A percentile compares a stretch with the other conserved stretches of the same genome.
Evolutionary conservation across 2,113 vertebrate species (phyloP).

Genomic region (Mastomys coucha): DNA sequence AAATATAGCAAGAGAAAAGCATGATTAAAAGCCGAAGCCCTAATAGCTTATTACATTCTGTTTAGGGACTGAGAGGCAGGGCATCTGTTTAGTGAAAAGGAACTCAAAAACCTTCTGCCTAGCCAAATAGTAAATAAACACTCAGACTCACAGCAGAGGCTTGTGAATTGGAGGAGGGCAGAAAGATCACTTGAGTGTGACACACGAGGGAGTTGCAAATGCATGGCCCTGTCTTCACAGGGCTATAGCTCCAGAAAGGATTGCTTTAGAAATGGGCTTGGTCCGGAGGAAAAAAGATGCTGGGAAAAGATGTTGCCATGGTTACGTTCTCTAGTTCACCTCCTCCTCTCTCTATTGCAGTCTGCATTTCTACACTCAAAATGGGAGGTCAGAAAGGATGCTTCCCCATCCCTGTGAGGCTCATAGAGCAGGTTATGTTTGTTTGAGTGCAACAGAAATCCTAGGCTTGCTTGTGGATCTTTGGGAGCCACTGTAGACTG

Average conservation of each 20-base stretch:
- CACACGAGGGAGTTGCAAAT: not conserved
- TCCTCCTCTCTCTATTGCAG: not conserved
- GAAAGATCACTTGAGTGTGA: not conserved
- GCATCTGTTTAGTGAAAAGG: not conserved
- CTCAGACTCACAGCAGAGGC: not conserved
- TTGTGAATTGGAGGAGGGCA: not conserved
- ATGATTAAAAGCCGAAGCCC: not conserved
- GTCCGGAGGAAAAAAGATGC: not conserved
- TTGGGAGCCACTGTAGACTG: not conserved
- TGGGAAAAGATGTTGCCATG: constrained; percentile 46
- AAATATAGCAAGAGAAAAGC: not conserved
- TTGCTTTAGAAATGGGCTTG: not conserved
- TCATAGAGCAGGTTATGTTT: not conserved
- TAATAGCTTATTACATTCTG: constrained; percentile 29
- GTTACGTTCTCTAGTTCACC: constrained; percentile 28
- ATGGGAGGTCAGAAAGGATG: not conserved
- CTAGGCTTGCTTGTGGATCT: not conserved
- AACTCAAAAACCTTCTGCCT: not conserved
- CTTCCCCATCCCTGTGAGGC: not conserved
- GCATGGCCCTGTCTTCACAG: not conserved
- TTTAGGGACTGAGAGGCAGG: not conserved
- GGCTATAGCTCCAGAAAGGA: not conserved
- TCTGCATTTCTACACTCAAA: constrained; percentile 11
- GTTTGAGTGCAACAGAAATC: not conserved
- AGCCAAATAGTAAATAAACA: constrained; percentile 26